Conservation (phyloP, 2,113 vertebrate species). For the Limnothrissa miodon region DNA sequence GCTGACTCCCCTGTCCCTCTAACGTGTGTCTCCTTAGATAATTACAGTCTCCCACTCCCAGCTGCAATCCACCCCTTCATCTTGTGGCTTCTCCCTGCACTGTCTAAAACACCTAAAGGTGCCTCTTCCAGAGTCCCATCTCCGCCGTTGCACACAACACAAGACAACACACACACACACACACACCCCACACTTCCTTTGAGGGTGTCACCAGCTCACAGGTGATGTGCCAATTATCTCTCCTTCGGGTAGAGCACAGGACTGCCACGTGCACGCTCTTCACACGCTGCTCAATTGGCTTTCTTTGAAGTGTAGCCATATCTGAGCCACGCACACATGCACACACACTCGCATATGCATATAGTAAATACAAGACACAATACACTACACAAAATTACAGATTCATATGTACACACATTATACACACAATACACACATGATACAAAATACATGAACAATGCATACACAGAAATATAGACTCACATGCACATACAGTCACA, state of each 20-base stretch:
- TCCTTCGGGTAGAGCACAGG: not conserved
- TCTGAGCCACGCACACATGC: not conserved
- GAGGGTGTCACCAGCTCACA: not conserved
- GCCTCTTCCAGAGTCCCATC: not conserved
- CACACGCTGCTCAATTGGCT: not conserved
- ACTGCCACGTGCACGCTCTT: not conserved
- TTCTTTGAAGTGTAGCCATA: not conserved
- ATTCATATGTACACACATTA: not conserved
- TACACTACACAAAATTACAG: not conserved
- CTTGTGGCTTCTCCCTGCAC: not conserved
- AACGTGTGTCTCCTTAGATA: slow-evolving; percentile 4
- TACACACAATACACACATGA: not conserved
- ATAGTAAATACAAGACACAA: not conserved
- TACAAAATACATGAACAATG: too few relatives aligned
- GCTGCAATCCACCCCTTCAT: not conserved
- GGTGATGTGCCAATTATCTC: not conserved
- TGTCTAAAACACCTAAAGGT: not conserved
- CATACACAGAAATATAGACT: not conserved
- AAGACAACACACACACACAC: not conserved
- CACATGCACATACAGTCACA: not conserved
- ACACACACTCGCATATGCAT: not conserved
- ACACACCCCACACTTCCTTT: not conserved
- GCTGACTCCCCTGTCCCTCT: slow-evolving; percentile 46
- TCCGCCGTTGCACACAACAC: not conserved
- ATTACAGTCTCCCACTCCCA: not conserved